Conservation (phyloP, 2,797 vertebrate genomes). For the Neosilurus mollespiculum region DNA sequence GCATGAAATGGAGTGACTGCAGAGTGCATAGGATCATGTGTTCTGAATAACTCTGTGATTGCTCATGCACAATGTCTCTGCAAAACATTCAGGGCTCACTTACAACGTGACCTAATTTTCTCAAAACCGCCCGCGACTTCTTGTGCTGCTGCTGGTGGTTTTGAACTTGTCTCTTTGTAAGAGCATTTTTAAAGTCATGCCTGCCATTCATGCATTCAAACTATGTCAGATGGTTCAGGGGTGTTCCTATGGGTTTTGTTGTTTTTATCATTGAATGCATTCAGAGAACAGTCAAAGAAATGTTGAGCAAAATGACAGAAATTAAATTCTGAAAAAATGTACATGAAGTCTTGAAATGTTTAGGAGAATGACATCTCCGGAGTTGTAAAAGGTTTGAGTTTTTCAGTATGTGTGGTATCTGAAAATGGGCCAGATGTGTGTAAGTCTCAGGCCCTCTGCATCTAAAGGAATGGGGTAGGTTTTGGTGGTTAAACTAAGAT, state of each 20-base stretch:
- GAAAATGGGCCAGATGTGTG: slow-evolving; percentile 35
- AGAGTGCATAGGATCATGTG: slow-evolving; percentile 59
- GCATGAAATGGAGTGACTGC: slow-evolving; percentile 51
- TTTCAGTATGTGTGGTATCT: slow-evolving; percentile 44
- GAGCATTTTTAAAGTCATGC: slow-evolving; percentile 60
- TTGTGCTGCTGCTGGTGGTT: slow-evolving; percentile 62
- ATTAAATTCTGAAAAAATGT: slow-evolving; percentile 20
- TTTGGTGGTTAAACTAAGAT: slow-evolving; percentile 72
- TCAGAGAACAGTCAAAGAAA: slow-evolving; percentile 23
- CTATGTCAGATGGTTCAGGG: slow-evolving; percentile 63
- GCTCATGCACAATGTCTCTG: slow-evolving; percentile 66
- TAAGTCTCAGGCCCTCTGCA: slow-evolving; percentile 54
- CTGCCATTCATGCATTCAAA: slow-evolving; percentile 60
- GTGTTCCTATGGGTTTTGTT: slow-evolving; percentile 53
- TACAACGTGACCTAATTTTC: slow-evolving; percentile 75
- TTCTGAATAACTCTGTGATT: slow-evolving; percentile 68
- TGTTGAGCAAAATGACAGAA: not conserved
- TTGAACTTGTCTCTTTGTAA: slow-evolving; percentile 55
- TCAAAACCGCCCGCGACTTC: slow-evolving; percentile 60
- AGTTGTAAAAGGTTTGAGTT: slow-evolving; percentile 10
- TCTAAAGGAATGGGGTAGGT: slow-evolving; percentile 63
- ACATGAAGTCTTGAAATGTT: slow-evolving; percentile 34
- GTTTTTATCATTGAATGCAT: slow-evolving; percentile 44
- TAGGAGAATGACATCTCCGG: slow-evolving; percentile 35
- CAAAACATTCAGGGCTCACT: slow-evolving; percentile 62